These are phyloP conservation scores for Tursiops truncatus DNA, from an alignment of 2,113 vertebrate genomes.

Conservation along the genomic window DNA sequence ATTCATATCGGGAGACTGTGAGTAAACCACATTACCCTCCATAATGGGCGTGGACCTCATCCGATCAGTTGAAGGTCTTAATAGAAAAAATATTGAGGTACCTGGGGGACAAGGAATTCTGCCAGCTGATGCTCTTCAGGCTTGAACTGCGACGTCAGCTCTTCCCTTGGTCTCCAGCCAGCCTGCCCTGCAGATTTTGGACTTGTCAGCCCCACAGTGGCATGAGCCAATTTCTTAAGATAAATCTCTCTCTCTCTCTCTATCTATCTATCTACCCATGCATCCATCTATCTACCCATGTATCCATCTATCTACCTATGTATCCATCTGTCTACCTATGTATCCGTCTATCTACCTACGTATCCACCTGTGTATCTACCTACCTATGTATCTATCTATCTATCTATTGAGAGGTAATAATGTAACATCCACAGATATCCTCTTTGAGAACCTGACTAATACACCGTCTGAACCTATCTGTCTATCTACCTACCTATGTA, in stretches of 20 bases:
- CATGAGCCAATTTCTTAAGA: not conserved
- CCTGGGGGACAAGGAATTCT: not conserved
- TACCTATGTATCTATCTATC: no score
- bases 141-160: not conserved
- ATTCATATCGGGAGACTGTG: not conserved
- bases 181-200: not conserved
- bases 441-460: not conserved
- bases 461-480: not conserved
- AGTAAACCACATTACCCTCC: not conserved
- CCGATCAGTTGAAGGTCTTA: not conserved
- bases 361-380: not conserved
- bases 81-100: not conserved
- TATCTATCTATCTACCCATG: no score
- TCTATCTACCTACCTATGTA: no score
- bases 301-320: not conserved
- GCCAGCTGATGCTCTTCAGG: not conserved
- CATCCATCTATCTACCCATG: not conserved
- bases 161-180: not conserved
- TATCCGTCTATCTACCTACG: not conserved
- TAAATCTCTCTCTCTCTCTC: not conserved
- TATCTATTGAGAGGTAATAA: not conserved
- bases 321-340: not conserved
- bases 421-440: not conserved
- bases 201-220: not conserved
- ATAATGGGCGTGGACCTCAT: no score